These are phyloP conservation scores for Smutsia temminckii DNA, from an alignment of 2,797 vertebrate genomes.

Conservation along the genomic window DNA sequence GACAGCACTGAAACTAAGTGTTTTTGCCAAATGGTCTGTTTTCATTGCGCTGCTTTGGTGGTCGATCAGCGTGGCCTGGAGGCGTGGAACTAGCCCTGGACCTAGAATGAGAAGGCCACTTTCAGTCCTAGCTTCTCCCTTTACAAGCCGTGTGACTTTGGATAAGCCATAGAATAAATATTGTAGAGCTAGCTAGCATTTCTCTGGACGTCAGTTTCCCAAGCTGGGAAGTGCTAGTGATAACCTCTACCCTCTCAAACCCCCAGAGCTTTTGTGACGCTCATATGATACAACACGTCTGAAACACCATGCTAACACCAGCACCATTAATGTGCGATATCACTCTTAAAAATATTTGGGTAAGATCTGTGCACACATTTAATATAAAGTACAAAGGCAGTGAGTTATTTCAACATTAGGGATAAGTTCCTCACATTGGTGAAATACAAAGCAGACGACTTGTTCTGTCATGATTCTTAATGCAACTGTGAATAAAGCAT, in stretches of 20 bases:
- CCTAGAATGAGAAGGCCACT: not conserved
- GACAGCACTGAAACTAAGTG: not conserved
- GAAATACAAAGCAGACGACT: not conserved
- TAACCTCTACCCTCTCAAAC: not conserved
- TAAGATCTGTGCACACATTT: not conserved
- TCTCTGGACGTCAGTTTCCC: not conserved
- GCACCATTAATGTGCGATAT: not conserved
- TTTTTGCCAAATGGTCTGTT: not conserved
- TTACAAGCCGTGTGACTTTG: not conserved
- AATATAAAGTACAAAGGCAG: not conserved
- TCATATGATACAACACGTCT: not conserved
- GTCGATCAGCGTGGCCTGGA: not conserved
- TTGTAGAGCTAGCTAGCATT: not conserved
- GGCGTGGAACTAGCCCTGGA: not conserved
- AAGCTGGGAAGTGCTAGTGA: not conserved
- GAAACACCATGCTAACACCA: not conserved
- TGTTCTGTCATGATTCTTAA: not conserved
- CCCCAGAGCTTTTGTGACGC: not conserved
- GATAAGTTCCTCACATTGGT: not conserved
- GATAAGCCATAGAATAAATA: not conserved
- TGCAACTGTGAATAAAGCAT: not conserved
- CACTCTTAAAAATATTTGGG: not conserved
- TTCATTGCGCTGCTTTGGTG: not conserved
- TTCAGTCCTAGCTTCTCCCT: not conserved
- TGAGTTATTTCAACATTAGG: not conserved